These are phyloP conservation scores for Lophura nycthemera DNA, from an alignment of 2,113 vertebrate genomes.

Conservation along the genomic window DNA sequence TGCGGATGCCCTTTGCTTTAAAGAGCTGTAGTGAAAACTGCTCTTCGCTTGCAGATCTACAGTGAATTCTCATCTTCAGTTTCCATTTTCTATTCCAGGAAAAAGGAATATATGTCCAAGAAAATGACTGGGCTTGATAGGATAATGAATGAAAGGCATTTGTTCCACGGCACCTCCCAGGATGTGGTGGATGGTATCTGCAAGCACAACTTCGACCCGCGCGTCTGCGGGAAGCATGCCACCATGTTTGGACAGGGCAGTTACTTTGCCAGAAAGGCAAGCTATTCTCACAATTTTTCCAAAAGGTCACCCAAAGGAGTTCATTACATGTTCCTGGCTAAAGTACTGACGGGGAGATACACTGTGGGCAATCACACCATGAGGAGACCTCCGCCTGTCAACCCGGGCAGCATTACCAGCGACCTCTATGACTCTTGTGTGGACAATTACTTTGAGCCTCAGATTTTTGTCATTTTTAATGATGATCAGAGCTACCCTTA, in stretches of 20 bases:
- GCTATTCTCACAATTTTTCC: slow-evolving; percentile 98
- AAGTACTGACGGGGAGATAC: slow-evolving; percentile 95
- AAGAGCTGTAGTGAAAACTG: rapidly evolving
- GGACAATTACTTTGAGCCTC: slow-evolving; percentile 98
- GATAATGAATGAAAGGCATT: slow-evolving; percentile 93
- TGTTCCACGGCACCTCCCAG: slow-evolving; percentile 97
- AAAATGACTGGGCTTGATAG: slow-evolving; percentile 91
- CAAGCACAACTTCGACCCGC: slow-evolving; percentile 99
- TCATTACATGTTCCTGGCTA: slow-evolving; percentile 99
- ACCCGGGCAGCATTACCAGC: slow-evolving; percentile 90
- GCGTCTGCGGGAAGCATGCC: slow-evolving; percentile 96
- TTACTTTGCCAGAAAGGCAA: slow-evolving; percentile 96
- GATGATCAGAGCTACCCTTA: slow-evolving; percentile 99
- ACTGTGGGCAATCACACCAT: slow-evolving; percentile 96
- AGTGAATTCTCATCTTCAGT: background rate
- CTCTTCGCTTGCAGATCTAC: background rate
- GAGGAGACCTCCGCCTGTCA: slow-evolving; percentile 93
- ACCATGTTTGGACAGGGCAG: slow-evolving; percentile 99
- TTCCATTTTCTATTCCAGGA: slow-evolving; percentile 77
- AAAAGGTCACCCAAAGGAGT: slow-evolving; percentile 92
- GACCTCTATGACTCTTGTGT: slow-evolving; percentile 99
- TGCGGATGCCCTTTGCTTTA: background rate
- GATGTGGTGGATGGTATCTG: slow-evolving; percentile 98
- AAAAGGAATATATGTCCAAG: slow-evolving; percentile 97
- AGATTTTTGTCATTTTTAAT: slow-evolving; percentile 99